phyloP scores from a whole-genome alignment of 2,797 vertebrate genomes.

The Poeciliopsis infans region DNA sequence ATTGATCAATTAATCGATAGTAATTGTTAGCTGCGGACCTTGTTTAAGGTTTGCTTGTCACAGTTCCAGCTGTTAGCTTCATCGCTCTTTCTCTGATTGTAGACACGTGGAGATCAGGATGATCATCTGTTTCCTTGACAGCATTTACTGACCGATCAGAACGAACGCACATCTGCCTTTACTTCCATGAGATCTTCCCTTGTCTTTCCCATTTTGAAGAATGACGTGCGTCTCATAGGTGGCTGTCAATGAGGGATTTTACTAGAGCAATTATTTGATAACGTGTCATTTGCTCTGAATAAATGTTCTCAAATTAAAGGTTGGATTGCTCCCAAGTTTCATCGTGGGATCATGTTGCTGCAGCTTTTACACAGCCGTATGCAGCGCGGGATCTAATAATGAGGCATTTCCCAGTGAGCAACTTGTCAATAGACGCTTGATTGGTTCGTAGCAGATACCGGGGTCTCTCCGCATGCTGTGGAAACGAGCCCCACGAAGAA shows the following conservation, averaged over 20 bases:
- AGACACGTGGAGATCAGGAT: too few relatives aligned
- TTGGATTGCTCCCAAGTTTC: neutral
- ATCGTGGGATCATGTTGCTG: neutral
- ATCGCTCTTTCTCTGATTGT: too few relatives aligned
- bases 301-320: neutral
- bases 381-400: neutral
- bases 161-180: neutral
- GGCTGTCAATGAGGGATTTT: neutral
- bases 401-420: neutral
- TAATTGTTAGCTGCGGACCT: too few relatives aligned
- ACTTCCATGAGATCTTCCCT: neutral
- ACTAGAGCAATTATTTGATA: neutral
- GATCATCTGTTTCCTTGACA: too few relatives aligned
- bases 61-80: too few relatives aligned
- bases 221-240: neutral
- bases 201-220: neutral
- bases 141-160: neutral
- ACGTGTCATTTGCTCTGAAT: neutral
- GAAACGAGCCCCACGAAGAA: neutral
- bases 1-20: too few relatives aligned
- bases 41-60: too few relatives aligned
- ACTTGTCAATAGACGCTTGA: neutral
- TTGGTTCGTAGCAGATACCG: slow-evolving; percentile 18
- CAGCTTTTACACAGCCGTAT: neutral
- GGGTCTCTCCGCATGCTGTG: neutral